These are phyloP conservation scores for Thymallus thymallus DNA, from an alignment of 2,113 vertebrate genomes.

Conservation along the genomic window DNA sequence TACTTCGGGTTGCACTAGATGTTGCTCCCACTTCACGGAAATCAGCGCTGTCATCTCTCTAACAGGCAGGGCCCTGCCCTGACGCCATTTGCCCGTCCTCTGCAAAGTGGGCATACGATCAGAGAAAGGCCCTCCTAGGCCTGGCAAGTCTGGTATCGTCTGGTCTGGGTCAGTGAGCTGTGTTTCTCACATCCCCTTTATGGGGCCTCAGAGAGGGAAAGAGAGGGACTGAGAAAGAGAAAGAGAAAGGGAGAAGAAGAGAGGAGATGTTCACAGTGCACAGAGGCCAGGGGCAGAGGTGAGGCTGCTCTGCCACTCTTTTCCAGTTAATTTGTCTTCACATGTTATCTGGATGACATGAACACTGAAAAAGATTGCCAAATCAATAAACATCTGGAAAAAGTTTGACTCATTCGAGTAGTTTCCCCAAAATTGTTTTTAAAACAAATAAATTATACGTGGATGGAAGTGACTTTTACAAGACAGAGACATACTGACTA, in stretches of 20 bases:
- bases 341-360: slow-evolving; percentile 27
- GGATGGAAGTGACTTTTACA: slow-evolving; percentile 23
- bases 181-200: slow-evolving; percentile 37
- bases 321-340: slow-evolving; percentile 40
- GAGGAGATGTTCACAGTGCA: neutral
- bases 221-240: slow-evolving; percentile 8
- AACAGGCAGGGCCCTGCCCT: slow-evolving; percentile 49
- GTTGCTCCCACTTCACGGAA: slow-evolving; percentile 67
- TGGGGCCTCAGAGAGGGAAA: slow-evolving; percentile 10
- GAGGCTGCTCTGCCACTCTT: slow-evolving; percentile 28
- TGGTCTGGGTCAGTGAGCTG: slow-evolving; percentile 52
- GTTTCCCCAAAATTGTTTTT: neutral
- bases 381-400: slow-evolving; percentile 44
- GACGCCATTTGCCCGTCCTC: slow-evolving; percentile 61
- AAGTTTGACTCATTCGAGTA: neutral
- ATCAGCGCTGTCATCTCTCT: slow-evolving; percentile 67
- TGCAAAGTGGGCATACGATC: slow-evolving; percentile 52
- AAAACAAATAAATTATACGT: slow-evolving; percentile 30
- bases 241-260: neutral
- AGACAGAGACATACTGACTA: slow-evolving; percentile 37
- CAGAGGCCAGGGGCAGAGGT: slow-evolving; percentile 29
- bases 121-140: slow-evolving; percentile 26
- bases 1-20: slow-evolving; percentile 50
- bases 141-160: slow-evolving; percentile 7
- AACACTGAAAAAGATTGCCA: slow-evolving; percentile 34